Conservation (phyloP, 30 jellyfish, hydroid and myxozoan genomes). For the Aurelia sp. region DNA sequence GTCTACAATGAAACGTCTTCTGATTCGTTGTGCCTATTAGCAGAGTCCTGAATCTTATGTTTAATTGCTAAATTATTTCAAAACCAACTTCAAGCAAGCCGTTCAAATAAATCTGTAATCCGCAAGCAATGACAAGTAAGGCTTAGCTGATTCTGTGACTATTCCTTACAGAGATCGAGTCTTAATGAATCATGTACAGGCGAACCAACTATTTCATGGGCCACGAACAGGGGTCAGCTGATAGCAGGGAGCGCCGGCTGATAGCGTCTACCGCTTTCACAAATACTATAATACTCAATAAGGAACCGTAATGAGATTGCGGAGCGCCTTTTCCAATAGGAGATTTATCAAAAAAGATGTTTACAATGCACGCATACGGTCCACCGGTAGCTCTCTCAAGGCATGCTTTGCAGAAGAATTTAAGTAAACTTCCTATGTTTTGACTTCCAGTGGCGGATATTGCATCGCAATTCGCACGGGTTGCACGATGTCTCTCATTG, state of each 20-base stretch:
- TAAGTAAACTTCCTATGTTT: conserved; percentile 20
- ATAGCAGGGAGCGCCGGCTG: conserved; percentile 15
- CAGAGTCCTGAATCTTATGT: conserved; percentile 6
- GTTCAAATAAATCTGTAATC: conserved; percentile 30
- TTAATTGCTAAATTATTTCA: not conserved
- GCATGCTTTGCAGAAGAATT: conserved; percentile 3
- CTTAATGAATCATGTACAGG: conserved; percentile 33
- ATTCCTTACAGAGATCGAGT: conserved; percentile 8
- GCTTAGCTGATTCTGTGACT: conserved; percentile 1
- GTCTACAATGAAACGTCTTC: conserved; percentile 9
- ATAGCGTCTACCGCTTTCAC: conserved; percentile 60
- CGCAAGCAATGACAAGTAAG: not conserved
- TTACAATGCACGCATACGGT: conserved; percentile 50
- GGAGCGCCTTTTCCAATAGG: conserved; percentile 76
- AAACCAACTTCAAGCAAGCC: conserved; percentile 30
- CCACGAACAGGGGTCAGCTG: conserved; percentile 65
- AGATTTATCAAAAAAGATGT: conserved; percentile 50
- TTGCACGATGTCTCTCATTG: not conserved
- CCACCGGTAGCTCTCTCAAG: conserved; percentile 71
- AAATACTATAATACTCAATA: conserved; percentile 68
- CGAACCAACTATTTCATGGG: conserved; percentile 50
- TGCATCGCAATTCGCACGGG: not conserved
- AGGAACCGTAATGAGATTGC: conserved; percentile 82
- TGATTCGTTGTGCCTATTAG: conserved; percentile 5
- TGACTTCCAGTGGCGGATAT: conserved; percentile 34